These are phyloP conservation scores for Solen grandis DNA, from an alignment of 1,140 invertebrate species.

Conservation along the genomic window DNA sequence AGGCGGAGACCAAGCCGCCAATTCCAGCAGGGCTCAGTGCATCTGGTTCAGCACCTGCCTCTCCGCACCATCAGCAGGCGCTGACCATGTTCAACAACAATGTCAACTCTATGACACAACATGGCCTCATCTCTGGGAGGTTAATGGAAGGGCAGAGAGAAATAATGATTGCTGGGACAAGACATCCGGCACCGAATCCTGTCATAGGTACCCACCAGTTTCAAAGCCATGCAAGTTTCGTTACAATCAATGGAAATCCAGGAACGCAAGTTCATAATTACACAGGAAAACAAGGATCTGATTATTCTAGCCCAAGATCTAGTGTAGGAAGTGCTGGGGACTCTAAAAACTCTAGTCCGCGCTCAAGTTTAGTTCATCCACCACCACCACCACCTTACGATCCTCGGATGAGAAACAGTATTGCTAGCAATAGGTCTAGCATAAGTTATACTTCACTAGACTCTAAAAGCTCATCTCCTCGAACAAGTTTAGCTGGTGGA, in stretches of 20 bases:
- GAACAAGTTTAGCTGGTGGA: constrained; percentile 80
- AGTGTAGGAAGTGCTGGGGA: constrained; percentile 84
- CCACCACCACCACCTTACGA: constrained; percentile 76
- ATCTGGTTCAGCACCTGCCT: constrained; percentile 1
- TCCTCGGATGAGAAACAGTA: constrained; percentile 78
- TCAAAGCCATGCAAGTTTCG: constrained; percentile 37
- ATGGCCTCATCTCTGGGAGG: constrained; percentile 19
- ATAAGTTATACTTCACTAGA: constrained; percentile 81
- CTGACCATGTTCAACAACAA: constrained; percentile 41
- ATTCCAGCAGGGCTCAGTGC: constrained; percentile 46
- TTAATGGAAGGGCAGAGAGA: constrained; percentile 30
- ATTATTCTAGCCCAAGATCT: constrained; percentile 83
- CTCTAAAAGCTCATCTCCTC: constrained; percentile 83
- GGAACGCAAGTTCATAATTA: constrained; percentile 38
- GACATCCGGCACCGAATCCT: constrained; percentile 58
- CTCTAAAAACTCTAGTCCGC: constrained; percentile 84
- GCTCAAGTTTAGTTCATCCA: constrained; percentile 81
- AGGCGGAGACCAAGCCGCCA: constrained; percentile 55
- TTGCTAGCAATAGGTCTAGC: constrained; percentile 82
- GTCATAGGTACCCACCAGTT: constrained; percentile 40
- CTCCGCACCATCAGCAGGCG: constrained; percentile 19
- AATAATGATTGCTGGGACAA: constrained; percentile 49
- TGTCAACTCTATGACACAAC: constrained; percentile 31
- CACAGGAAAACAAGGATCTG: constrained; percentile 67
- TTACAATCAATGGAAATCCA: constrained; percentile 56